Evolutionary conservation across 2,888 invertebrate genomes (phyloP).

Genomic region (Leucophenga maculata): DNA sequence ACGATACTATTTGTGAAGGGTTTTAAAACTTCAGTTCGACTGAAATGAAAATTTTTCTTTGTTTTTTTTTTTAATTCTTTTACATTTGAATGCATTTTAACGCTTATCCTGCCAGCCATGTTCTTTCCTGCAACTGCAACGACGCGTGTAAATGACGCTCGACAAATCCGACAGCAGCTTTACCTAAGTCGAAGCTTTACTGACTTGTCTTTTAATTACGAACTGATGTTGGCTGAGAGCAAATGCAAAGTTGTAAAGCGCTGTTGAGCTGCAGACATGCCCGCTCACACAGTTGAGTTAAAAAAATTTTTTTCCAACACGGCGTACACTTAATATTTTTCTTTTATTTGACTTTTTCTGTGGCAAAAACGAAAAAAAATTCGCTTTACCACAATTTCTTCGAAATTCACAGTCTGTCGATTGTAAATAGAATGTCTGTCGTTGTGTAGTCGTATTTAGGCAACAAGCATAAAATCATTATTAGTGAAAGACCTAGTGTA

Average conservation of each 20-base stretch:
- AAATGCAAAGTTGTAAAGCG: slow-evolving; percentile 47
- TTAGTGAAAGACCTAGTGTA: no score
- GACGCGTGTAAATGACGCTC: not conserved
- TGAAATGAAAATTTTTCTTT: not conserved
- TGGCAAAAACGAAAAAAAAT: slow-evolving; percentile 54
- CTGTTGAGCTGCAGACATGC: slow-evolving; percentile 26
- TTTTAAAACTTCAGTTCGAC: no score
- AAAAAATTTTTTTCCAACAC: slow-evolving; percentile 39
- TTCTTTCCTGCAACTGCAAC: slow-evolving; percentile 14
- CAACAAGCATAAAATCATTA: no score
- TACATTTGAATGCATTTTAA: slow-evolving; percentile 27
- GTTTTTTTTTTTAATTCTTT: not conserved
- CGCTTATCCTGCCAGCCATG: slow-evolving; percentile 24
- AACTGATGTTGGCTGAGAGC: slow-evolving; percentile 44
- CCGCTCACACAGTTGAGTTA: slow-evolving; percentile 30
- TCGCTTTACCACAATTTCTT: slow-evolving; percentile 63
- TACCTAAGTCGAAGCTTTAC: slow-evolving; percentile 28
- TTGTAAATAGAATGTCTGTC: slow-evolving; percentile 27
- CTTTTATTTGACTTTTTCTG: slow-evolving; percentile 27
- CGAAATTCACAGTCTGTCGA: slow-evolving; percentile 65
- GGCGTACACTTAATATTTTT: slow-evolving; percentile 51
- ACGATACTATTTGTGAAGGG: no score
- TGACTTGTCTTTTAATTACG: slow-evolving; percentile 58
- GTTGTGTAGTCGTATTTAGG: no score
- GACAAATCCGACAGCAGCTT: not conserved